phyloP scores from a whole-genome alignment of 2,797 vertebrate species.

The Dermochelys coriacea region DNA sequence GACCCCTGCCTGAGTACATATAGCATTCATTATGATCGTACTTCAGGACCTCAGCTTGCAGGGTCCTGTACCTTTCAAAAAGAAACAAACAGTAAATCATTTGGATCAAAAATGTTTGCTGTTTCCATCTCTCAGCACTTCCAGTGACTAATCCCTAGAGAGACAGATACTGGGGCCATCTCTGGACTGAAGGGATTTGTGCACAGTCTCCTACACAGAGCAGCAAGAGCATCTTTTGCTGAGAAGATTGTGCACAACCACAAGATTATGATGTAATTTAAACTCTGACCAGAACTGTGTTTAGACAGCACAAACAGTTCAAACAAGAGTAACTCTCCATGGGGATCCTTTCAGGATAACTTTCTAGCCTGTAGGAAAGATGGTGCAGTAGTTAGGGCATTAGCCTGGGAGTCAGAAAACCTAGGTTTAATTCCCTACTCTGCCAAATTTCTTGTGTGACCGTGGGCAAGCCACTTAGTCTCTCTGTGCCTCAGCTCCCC shows the following conservation, averaged over 20 bases:
- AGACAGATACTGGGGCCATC: accelerated
- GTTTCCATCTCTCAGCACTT: background rate
- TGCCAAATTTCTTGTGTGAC: accelerated
- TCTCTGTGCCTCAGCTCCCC: background rate
- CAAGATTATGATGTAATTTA: background rate
- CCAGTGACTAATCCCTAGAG: accelerated
- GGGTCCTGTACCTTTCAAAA: background rate
- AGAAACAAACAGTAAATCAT: background rate
- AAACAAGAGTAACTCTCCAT: background rate
- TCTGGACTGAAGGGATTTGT: accelerated
- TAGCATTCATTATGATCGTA: background rate
- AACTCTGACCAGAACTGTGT: background rate
- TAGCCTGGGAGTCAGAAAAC: background rate
- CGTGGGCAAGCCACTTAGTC: background rate
- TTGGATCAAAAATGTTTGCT: background rate
- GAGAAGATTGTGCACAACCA: background rate
- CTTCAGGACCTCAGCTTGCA: background rate
- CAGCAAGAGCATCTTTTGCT: background rate
- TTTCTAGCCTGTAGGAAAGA: background rate
- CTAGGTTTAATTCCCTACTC: background rate
- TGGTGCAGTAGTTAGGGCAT: background rate
- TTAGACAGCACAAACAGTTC: background rate
- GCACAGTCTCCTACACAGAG: background rate
- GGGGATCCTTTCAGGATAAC: background rate
- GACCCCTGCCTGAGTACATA: background rate